phyloP scores from a whole-genome alignment of 2,113 vertebrate genomes.

The Lycocorax pyrrhopterus region DNA sequence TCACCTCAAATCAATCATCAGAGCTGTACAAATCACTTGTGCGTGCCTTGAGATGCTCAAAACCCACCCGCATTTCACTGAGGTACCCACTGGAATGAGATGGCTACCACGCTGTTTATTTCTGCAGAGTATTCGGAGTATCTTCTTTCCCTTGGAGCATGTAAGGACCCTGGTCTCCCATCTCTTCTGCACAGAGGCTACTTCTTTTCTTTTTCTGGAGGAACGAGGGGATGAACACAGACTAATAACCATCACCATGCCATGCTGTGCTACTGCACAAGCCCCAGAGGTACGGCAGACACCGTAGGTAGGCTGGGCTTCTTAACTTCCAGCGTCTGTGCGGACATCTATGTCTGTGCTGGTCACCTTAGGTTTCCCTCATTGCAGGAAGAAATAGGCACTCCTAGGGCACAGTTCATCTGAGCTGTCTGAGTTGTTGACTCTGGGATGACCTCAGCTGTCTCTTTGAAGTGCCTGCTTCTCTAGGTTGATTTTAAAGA shows the following conservation, averaged over 20 bases:
- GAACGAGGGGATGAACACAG: not conserved
- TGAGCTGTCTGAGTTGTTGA: not conserved
- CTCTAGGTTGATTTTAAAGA: constrained; percentile 12
- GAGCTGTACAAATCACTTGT: not conserved
- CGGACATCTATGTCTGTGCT: not conserved
- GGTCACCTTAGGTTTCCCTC: not conserved
- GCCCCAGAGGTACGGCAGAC: not conserved
- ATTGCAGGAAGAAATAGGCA: not conserved
- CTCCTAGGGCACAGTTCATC: not conserved
- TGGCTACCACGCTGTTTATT: constrained; percentile 49
- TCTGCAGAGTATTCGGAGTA: constrained; percentile 31
- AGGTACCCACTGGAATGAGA: constrained; percentile 23
- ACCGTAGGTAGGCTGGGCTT: not conserved
- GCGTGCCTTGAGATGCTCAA: not conserved
- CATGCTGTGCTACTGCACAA: constrained; percentile 6
- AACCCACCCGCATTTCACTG: not conserved
- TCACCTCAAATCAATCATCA: constrained; percentile 12
- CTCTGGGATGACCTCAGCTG: constrained; percentile 15
- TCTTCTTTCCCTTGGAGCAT: constrained; percentile 52
- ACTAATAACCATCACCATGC: constrained; percentile 9
- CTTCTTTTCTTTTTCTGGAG: not conserved
- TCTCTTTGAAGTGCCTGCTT: not conserved
- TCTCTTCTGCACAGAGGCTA: not conserved
- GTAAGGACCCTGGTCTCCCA: not conserved
- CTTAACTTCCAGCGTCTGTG: not conserved